Percentiles rank a stretch among this genome's conserved stretches.
Evolutionary conservation across 2,113 vertebrate species (phyloP).

Genomic region (Pollachius pollachius): DNA sequence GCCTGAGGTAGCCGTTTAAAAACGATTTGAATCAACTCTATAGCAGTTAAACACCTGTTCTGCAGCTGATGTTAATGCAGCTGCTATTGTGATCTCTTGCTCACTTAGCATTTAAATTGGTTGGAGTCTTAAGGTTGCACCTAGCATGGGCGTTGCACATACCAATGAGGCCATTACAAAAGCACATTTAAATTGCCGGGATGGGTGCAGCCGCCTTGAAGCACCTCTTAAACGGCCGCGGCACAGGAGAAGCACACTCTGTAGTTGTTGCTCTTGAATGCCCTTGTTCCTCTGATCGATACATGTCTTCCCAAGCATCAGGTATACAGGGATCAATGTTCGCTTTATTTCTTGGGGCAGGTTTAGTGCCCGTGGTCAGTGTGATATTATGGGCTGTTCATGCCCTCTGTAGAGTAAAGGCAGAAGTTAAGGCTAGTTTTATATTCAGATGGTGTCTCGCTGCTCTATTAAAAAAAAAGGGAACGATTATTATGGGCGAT

Average conservation of each 20-base stretch:
- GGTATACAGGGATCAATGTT: not conserved
- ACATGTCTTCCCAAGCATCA: conserved; percentile 7
- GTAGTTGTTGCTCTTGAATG: not conserved
- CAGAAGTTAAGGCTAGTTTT: not conserved
- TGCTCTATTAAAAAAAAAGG: not conserved
- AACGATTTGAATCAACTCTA: not conserved
- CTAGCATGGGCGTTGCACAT: not conserved
- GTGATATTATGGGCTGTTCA: conserved; percentile 4
- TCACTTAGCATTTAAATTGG: not conserved
- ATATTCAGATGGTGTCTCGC: not conserved
- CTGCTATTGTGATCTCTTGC: not conserved
- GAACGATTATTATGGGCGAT: no score
- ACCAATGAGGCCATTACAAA: not conserved
- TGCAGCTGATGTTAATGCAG: not conserved
- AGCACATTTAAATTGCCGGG: not conserved
- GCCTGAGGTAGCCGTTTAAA: not conserved
- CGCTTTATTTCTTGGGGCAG: conserved; percentile 1
- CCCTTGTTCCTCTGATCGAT: conserved; percentile 12
- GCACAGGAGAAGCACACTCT: not conserved
- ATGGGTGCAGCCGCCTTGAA: no score
- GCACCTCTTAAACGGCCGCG: not conserved
- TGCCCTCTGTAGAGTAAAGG: conserved; percentile 4
- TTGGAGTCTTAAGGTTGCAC: not conserved
- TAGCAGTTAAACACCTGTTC: not conserved
- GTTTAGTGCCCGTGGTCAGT: conserved; percentile 7